Evolutionary conservation across 2,113 vertebrate species (phyloP).

Genomic region (Podarcis cretensis): DNA sequence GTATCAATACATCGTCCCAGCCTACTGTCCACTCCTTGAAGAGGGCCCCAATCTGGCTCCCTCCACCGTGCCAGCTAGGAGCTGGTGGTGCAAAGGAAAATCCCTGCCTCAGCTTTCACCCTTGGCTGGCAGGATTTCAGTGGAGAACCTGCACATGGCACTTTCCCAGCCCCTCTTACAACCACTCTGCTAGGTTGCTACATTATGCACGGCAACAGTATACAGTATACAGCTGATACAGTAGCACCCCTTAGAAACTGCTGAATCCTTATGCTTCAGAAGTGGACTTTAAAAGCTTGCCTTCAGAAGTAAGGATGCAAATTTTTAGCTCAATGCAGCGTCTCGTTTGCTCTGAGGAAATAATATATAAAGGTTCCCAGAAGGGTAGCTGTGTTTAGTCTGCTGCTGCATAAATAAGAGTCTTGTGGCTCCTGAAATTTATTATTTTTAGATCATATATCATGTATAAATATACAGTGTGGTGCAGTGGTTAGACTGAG

Average conservation of each 20-base stretch:
- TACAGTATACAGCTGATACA: neutral
- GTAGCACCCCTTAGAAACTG: neutral
- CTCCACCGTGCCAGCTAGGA: too few relatives aligned
- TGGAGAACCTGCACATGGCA: too few relatives aligned
- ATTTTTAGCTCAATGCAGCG: neutral
- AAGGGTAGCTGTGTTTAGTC: neutral
- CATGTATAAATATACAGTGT: too few relatives aligned
- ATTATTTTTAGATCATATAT: too few relatives aligned
- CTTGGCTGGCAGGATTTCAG: too few relatives aligned
- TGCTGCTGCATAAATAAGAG: neutral
- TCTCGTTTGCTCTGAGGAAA: neutral
- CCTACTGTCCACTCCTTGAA: too few relatives aligned
- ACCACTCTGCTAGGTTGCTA: neutral
- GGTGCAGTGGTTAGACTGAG: too few relatives aligned
- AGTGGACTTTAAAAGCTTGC: neutral
- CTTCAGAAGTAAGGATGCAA: neutral
- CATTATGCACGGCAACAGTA: accelerated
- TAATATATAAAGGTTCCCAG: neutral
- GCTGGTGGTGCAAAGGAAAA: too few relatives aligned
- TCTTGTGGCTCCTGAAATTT: neutral
- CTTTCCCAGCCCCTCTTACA: too few relatives aligned
- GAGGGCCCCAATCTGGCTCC: too few relatives aligned
- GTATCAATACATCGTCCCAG: too few relatives aligned
- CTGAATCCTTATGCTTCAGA: neutral
- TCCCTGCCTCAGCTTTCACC: too few relatives aligned